phyloP scores from a whole-genome alignment of 2,888 invertebrate species.

The Eupithecia exiguata region DNA sequence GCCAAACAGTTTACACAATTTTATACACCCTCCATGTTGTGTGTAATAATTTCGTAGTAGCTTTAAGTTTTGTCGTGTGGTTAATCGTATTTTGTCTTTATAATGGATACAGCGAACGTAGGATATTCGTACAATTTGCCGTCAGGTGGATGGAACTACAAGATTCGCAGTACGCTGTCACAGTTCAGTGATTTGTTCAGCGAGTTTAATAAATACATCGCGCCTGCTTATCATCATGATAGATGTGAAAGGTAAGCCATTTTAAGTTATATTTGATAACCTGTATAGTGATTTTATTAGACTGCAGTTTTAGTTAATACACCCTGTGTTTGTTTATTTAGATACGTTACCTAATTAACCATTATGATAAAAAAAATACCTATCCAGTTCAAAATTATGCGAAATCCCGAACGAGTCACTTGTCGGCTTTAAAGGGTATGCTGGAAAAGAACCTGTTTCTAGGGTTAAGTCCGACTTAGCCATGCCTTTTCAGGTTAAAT shows the following conservation, averaged over 20 bases:
- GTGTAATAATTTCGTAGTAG: conserved; percentile 61
- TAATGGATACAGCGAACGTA: conserved; percentile 85
- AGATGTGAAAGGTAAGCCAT: conserved; percentile 93
- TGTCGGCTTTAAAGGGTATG: background rate
- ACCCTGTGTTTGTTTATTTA: background rate
- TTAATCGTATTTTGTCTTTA: conserved; percentile 32
- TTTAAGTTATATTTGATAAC: background rate
- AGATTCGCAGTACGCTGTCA: conserved; percentile 90
- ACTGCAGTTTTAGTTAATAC: background rate
- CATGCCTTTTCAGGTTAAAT: background rate
- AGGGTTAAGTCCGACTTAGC: background rate
- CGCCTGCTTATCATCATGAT: conserved; percentile 98
- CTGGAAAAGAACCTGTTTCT: background rate
- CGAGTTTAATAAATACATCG: conserved; percentile 97
- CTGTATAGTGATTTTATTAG: background rate
- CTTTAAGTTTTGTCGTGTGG: conserved; percentile 32
- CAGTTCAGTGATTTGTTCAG: conserved; percentile 97
- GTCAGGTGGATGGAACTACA: conserved; percentile 89
- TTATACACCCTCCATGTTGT: conserved; percentile 55
- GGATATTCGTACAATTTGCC: conserved; percentile 94
- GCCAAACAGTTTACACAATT: conserved; percentile 59
- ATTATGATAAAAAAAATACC: background rate
- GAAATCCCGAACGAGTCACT: background rate
- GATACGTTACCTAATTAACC: background rate
- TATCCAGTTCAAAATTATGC: background rate